These are phyloP conservation scores for Protobothrops flavoviridis DNA, from an alignment of 2,113 vertebrate genomes.

Conservation along the genomic window DNA sequence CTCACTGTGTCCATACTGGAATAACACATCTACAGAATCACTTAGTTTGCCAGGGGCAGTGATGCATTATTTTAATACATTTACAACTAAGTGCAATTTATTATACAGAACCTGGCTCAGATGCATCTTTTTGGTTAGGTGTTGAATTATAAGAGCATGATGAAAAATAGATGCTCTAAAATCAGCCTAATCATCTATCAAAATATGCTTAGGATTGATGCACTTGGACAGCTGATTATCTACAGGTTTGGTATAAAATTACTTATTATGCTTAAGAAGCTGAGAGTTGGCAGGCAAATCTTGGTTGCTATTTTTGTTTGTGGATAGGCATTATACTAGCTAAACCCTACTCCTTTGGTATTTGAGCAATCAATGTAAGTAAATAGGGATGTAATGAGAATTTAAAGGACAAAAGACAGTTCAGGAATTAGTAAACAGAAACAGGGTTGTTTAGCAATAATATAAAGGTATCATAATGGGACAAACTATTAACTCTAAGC, in stretches of 20 bases:
- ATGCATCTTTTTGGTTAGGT: not conserved
- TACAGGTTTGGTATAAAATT: not conserved
- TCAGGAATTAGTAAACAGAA: not conserved
- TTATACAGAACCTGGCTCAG: not conserved
- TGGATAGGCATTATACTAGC: not conserved
- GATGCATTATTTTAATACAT: not conserved
- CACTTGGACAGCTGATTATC: not conserved
- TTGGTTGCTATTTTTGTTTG: not conserved
- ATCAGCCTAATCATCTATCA: not conserved
- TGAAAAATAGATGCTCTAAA: not conserved
- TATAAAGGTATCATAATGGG: not conserved
- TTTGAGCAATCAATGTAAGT: not conserved
- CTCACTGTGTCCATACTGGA: not conserved
- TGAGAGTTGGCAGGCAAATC: not conserved
- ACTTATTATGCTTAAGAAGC: not conserved
- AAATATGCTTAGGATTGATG: not conserved
- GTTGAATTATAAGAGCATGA: not conserved
- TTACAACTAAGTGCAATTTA: not conserved
- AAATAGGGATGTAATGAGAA: not conserved
- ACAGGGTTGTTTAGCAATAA: not conserved
- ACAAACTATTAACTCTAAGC: not conserved
- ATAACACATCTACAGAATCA: not conserved
- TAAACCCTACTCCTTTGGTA: not conserved
- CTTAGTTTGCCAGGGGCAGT: not conserved
- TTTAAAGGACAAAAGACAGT: not conserved